These are phyloP conservation scores for Drosophila prostipennis DNA, from an alignment of 2,888 invertebrate genomes.

Conservation along the genomic window DNA sequence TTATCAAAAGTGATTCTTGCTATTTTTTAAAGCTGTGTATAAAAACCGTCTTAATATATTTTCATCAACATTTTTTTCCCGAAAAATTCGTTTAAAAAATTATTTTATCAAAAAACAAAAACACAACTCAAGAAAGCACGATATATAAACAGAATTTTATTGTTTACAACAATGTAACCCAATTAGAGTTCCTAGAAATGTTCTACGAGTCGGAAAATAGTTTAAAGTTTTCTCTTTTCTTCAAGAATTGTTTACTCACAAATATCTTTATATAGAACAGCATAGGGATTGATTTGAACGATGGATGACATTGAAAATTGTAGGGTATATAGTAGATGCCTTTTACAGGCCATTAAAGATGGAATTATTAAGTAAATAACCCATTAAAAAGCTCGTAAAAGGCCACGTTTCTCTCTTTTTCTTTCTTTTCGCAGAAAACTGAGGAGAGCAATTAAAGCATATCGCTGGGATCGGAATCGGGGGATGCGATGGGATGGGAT, in stretches of 20 bases:
- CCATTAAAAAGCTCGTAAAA: slow-evolving; percentile 64
- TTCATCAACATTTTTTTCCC: too few species aligned
- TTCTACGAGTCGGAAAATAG: slow-evolving; percentile 20
- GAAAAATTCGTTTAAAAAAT: too few species aligned
- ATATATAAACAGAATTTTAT: slow-evolving; percentile 6
- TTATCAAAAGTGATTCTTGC: too few species aligned
- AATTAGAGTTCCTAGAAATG: slow-evolving; percentile 41
- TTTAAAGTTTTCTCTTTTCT: slow-evolving; percentile 16
- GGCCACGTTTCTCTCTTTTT: slow-evolving; percentile 31
- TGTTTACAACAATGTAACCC: slow-evolving; percentile 70
- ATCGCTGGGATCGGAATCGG: slow-evolving; percentile 12
- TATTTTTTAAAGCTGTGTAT: too few species aligned
- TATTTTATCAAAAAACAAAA: not conserved
- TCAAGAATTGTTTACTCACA: slow-evolving; percentile 47
- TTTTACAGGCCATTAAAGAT: slow-evolving; percentile 39
- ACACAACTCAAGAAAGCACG: not conserved
- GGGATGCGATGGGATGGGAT: slow-evolving; percentile 12
- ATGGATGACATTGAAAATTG: slow-evolving; percentile 63
- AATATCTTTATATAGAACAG: slow-evolving; percentile 59
- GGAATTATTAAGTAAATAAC: slow-evolving; percentile 64
- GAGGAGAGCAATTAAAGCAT: slow-evolving; percentile 73
- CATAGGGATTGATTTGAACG: slow-evolving; percentile 11
- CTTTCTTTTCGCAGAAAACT: slow-evolving; percentile 18
- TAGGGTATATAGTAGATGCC: slow-evolving; percentile 18
- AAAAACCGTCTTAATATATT: too few species aligned